Percentiles rank a stretch among this genome's conserved stretches.
Evolutionary conservation across 1,140 invertebrate species (phyloP).

Genomic region (Elymnias hypermnestra): DNA sequence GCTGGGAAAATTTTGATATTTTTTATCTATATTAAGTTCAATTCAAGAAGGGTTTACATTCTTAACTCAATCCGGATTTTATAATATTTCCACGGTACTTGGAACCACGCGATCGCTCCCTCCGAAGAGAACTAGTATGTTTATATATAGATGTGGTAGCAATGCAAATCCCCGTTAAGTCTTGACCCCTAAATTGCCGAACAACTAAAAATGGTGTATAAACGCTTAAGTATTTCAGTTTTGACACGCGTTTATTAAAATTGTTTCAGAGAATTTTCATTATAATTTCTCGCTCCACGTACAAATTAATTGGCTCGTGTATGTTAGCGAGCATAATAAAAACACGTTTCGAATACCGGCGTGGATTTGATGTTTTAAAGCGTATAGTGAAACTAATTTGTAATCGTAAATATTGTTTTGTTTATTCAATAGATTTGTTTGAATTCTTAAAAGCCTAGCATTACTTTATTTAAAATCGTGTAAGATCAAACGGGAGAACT

Average conservation of each 20-base stretch:
- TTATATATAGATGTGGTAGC: no score
- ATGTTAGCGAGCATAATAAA: slow-evolving; percentile 1
- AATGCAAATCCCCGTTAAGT: neutral
- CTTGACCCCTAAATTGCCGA: neutral
- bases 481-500: no score
- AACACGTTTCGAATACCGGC: slow-evolving; percentile 6
- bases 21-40: no score
- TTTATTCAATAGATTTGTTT: no score
- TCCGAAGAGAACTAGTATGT: neutral
- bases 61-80: no score
- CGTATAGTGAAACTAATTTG: neutral
- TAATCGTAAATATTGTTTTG: no score
- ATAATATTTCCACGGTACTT: no score
- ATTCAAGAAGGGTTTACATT: no score
- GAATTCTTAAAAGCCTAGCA: no score
- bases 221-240: neutral
- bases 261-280: slow-evolving; percentile 4
- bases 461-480: no score
- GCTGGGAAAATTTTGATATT: no score
- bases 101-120: neutral
- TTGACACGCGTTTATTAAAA: neutral
- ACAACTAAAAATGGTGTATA: neutral
- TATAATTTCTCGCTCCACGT: slow-evolving; percentile 8
- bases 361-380: slow-evolving; percentile 6
- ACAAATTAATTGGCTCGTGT: slow-evolving; percentile 12